A percentile compares a stretch with the other conserved stretches of the same genome.
These are phyloP conservation scores for Meloe dianella DNA, from an alignment of 2,888 invertebrate genomes.

Conservation along the genomic window DNA sequence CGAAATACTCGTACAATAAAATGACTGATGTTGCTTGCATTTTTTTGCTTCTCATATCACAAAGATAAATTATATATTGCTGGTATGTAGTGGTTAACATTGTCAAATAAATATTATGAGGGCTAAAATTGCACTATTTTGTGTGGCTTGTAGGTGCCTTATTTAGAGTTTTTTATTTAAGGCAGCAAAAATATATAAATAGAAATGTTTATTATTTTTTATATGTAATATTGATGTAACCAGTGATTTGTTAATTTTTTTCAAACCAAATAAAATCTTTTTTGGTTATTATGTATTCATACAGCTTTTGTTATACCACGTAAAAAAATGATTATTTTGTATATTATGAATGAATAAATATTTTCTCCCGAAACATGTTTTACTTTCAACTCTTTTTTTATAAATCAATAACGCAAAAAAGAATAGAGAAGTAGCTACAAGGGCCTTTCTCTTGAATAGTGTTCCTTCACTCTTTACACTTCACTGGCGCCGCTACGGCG, in stretches of 20 bases:
- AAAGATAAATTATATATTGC: neutral
- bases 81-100: conserved; percentile 21
- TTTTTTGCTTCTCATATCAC: conserved; percentile 29
- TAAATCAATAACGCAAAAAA: neutral
- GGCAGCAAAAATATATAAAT: no score
- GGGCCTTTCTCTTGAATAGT: no score
- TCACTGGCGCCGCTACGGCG: no score
- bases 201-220: conserved; percentile 28
- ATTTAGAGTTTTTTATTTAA: conserved; percentile 20
- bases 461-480: no score
- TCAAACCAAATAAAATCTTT: neutral
- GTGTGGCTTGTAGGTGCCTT: conserved; percentile 48
- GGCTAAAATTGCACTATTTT: conserved; percentile 34
- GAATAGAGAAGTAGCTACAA: no score
- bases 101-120: conserved; percentile 18
- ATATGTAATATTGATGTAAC: conserved; percentile 14
- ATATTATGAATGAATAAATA: conserved; percentile 2
- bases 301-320: conserved; percentile 7
- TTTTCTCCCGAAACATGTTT: neutral
- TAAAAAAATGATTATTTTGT: neutral
- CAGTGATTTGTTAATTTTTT: conserved; percentile 2
- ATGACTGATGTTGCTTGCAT: conserved; percentile 35
- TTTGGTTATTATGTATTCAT: conserved; percentile 9
- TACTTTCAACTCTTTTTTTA: neutral
- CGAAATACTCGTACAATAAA: conserved; percentile 67